These are phyloP conservation scores for Hippasteria phrygiana DNA, from an alignment of 53 echinoderm and acorn worm genomes.

Conservation along the genomic window DNA sequence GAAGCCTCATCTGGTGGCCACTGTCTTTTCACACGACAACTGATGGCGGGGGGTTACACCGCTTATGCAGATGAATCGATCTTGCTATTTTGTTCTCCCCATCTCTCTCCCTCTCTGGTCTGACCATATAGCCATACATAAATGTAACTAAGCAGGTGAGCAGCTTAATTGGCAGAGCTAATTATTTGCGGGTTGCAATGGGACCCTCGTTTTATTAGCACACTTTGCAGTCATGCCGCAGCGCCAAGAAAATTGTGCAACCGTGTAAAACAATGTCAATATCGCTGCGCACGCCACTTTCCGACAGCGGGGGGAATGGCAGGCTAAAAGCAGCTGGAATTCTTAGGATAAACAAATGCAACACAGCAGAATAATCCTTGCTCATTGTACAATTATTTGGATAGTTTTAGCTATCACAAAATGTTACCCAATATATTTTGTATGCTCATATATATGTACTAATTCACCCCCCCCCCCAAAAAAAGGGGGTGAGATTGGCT, in stretches of 20 bases:
- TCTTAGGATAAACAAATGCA: too few relatives aligned
- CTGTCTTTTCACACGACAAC: constrained; percentile 27
- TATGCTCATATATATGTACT: too few relatives aligned
- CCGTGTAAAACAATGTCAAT: not conserved
- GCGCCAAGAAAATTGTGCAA: not conserved
- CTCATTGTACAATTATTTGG: too few relatives aligned
- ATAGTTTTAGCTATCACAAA: too few relatives aligned
- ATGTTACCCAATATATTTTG: too few relatives aligned
- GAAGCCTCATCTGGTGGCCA: not conserved
- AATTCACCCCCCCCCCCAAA: too few relatives aligned
- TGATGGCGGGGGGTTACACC: not conserved
- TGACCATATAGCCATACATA: not conserved
- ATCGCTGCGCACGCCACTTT: not conserved
- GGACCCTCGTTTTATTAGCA: constrained; percentile 7
- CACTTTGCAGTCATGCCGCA: not conserved
- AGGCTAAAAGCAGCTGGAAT: too few relatives aligned
- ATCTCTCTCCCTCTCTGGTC: not conserved
- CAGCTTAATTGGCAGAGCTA: constrained; percentile 46
- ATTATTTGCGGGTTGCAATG: constrained; percentile 29
- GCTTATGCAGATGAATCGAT: constrained; percentile 60
- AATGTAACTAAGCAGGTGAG: constrained; percentile 33
- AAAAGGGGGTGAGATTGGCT: too few relatives aligned
- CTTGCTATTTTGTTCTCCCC: not conserved
- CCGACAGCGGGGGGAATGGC: too few relatives aligned
- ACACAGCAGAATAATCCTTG: too few relatives aligned